phyloP scores from a whole-genome alignment of 2,113 vertebrate species.

The Semnopithecus entellus region DNA sequence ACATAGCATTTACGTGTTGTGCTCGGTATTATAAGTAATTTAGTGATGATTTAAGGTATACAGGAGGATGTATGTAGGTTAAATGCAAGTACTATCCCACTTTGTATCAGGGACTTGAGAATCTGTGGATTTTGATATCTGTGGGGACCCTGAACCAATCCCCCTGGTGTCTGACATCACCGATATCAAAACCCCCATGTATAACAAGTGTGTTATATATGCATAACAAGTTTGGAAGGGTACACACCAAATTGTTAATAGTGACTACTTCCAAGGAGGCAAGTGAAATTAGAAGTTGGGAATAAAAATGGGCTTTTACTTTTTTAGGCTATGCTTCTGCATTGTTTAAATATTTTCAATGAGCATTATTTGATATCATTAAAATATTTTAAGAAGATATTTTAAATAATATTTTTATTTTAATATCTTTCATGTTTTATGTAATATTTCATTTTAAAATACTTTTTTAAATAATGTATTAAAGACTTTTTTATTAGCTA shows the following conservation, averaged over 20 bases:
- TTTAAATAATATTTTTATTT: neutral
- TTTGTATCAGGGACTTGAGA: neutral
- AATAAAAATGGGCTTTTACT: neutral
- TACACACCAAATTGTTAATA: neutral
- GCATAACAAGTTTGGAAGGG: neutral
- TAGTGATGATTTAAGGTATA: neutral
- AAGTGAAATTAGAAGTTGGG: neutral
- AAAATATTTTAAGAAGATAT: neutral
- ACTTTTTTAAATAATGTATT: neutral
- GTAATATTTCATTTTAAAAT: neutral
- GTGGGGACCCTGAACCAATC: neutral
- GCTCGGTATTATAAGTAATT: neutral
- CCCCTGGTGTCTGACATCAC: neutral
- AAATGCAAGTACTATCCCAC: neutral
- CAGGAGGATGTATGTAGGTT: neutral
- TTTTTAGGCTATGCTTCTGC: neutral
- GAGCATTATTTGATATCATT: neutral
- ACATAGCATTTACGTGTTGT: neutral
- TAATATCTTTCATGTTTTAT: neutral
- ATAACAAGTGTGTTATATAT: too few relatives aligned
- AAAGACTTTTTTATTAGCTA: neutral
- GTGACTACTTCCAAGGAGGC: neutral
- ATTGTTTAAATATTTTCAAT: constrained; percentile 20
- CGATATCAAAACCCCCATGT: too few relatives aligned
- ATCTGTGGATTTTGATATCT: neutral